Evolutionary conservation across 2,113 vertebrate genomes (phyloP), one percentile per base, ranked within the genome.

Genomic region (Atractosteus spatula): DNA sequence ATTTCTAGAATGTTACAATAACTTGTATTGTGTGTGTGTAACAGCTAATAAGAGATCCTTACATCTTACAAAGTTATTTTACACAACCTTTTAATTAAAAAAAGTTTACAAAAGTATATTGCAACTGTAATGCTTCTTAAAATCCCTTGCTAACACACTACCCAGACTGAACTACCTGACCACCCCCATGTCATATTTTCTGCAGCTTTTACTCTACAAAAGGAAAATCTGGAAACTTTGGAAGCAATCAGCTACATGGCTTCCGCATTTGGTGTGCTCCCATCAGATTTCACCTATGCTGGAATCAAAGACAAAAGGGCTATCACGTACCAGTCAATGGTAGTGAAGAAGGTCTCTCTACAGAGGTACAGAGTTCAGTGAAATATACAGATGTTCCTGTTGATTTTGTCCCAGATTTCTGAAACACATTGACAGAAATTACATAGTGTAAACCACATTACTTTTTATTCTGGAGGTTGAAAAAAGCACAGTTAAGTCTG

Each of bases 231-330:
- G 77, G 97, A 99, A 88, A 98, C 95, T 6, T 88, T 98, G 69
- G 96, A 98, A 88, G 96, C 96, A 63, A 89, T 98, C 12, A 88
- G 92, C 69, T 88, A 91, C 81, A 89, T 99, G 91, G 93, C 97
- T 14, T 78, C 92, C 66, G 86, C 89, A 57, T 94, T 98, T 54
- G 95, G 92, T 3, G 89, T 98, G 12, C 89, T 98, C 69, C 93
- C 95, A 14, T 97, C 96, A 7, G 96, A 99, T 84, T 98, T 99
- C 83, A 96, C 93, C 83, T 99, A 99, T 3, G 94, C 96, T 13
- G 97, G 97, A 68, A 95, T 95, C 81, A 98, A 99, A 87, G 97
- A 99, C 74, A 99, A 98, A 86, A 93, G 93, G 78, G 97, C 97
- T 2, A 57, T 98, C 79, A 97, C 96, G 47, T 94, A 91, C 76